Conservation (phyloP, 2,797 vertebrate species). For the Myotis myotis region DNA sequence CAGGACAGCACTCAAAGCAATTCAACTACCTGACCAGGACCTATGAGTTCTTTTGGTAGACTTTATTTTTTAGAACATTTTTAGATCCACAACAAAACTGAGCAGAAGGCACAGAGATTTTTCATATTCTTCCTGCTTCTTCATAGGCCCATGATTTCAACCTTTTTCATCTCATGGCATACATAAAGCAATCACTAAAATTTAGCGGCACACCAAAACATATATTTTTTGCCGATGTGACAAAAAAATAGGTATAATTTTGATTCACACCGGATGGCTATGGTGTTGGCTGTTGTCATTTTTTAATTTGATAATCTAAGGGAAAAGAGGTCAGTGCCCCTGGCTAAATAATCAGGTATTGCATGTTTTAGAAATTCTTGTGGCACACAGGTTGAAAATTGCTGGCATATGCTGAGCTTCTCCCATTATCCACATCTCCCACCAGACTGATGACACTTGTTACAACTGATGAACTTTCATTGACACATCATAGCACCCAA, state of each 20-base stretch:
- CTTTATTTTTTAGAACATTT: neutral
- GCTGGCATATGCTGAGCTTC: neutral
- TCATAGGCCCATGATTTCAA: neutral
- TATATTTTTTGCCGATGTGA: neutral
- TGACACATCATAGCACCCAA: neutral
- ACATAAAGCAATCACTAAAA: neutral
- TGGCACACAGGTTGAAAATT: neutral
- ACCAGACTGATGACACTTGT: neutral
- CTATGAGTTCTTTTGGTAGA: neutral
- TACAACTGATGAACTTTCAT: neutral
- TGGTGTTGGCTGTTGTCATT: neutral
- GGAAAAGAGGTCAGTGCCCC: neutral
- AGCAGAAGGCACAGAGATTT: neutral
- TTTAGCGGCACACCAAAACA: neutral
- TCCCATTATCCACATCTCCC: neutral
- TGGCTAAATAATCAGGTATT: neutral
- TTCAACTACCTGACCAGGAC: neutral
- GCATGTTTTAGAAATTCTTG: neutral
- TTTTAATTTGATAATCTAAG: neutral
- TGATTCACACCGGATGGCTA: neutral
- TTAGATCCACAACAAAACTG: neutral
- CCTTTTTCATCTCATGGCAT: neutral
- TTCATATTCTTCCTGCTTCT: neutral
- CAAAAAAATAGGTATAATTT: neutral
- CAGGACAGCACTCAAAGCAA: neutral